Conservation (phyloP, 1,140 invertebrate genomes). For the Solenopsis invicta region DNA sequence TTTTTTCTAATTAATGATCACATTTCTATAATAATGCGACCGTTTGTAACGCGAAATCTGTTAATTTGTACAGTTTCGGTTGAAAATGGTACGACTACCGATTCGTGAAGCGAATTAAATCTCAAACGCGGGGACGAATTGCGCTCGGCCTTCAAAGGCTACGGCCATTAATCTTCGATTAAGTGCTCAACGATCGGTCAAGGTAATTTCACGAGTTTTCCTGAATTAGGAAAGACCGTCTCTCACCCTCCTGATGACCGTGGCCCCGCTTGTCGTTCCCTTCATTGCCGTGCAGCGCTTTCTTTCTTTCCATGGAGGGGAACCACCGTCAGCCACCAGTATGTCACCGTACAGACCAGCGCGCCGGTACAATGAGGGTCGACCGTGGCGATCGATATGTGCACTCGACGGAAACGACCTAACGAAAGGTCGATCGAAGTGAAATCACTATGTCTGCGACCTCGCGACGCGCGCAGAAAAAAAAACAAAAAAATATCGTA, state of each 20-base stretch:
- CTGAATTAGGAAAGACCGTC: slow-evolving; percentile 79
- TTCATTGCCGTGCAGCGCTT: slow-evolving; percentile 21
- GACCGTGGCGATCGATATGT: slow-evolving; percentile 83
- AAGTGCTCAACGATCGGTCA: slow-evolving; percentile 82
- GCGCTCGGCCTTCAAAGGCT: background rate
- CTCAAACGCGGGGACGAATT: background rate
- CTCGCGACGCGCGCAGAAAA: background rate
- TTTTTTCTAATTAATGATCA: background rate
- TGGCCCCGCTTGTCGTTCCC: slow-evolving; percentile 39
- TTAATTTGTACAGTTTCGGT: slow-evolving; percentile 10
- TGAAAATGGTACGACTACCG: background rate
- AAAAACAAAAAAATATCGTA: slow-evolving; percentile 20
- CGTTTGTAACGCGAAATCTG: background rate
- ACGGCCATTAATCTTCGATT: slow-evolving; percentile 83
- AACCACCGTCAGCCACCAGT: slow-evolving; percentile 82
- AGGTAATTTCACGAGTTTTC: slow-evolving; percentile 84
- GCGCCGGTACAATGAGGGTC: slow-evolving; percentile 81
- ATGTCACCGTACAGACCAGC: slow-evolving; percentile 85
- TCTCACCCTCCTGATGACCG: slow-evolving; percentile 56
- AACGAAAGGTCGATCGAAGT: slow-evolving; percentile 81
- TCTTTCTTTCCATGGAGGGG: slow-evolving; percentile 67
- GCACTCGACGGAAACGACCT: slow-evolving; percentile 82
- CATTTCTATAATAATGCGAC: background rate
- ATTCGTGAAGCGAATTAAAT: background rate
- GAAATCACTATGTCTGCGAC: slow-evolving; percentile 77